Evolutionary conservation across 1,140 invertebrate species (phyloP), one percentile per base, ranked within the genome.

Genomic region (Drosophila punjabiensis): DNA sequence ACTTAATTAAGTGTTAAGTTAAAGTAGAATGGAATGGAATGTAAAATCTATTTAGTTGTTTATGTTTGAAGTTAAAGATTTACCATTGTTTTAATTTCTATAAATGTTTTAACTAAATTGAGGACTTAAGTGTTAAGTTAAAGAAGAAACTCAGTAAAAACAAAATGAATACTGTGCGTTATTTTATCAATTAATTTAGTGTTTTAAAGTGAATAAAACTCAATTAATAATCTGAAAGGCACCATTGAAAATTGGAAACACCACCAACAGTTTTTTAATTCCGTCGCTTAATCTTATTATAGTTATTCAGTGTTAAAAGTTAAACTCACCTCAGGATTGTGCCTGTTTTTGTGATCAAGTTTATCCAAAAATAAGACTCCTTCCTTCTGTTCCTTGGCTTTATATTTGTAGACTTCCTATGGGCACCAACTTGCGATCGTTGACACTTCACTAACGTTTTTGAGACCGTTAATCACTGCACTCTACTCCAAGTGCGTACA

Each of bases 301-400:
- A 13, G n/a, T 32, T 13, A n/a, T 2, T 3, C 13, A 14, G 0
- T 4, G 5, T 8, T 24, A 11, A 1, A 32, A 16, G 0, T 1
- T 10, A 14, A 37, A 56, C 76, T 79, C 20, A 88, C 84, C 84
- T 88, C 84, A 88, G 84, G 84, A 89, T 88, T 88, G 80, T 88
- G 85, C 81, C 76, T 88, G 85, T 89, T 68, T 66, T 5, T 73
- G 43, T 39, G 18, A 68, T 65, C 37, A 14, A 65, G 48, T 35
- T 71, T 64, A 88, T 88, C 85, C 83, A 73, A 87, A 76, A 88
- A 82, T 43, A 41, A 9, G 18, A 52, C 41, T 60, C 41, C 24
- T 20, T n/a, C 14, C 20, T 11, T 5, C 33, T 24, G 55, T n/a
- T 37, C 20, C 7, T n/a, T n/a, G 35, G 13, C 30, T 41, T 45